Conservation (phyloP, 2,888 invertebrate species). For the Petrolisthes cinctipes region DNA sequence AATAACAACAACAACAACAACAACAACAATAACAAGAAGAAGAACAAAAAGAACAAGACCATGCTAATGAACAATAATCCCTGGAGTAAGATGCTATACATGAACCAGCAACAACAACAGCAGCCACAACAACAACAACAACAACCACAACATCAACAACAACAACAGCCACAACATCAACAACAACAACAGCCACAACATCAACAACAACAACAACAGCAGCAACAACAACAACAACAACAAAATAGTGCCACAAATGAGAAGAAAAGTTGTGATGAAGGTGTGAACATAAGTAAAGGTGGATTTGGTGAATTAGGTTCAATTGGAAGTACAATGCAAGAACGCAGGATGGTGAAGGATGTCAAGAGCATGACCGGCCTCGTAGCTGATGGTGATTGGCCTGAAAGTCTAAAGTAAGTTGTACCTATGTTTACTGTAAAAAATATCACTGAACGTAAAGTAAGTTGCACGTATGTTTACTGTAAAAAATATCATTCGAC, state of each 20-base stretch:
- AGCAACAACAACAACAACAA: too few relatives aligned
- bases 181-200: too few relatives aligned
- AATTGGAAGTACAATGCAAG: neutral
- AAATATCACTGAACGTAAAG: too few relatives aligned
- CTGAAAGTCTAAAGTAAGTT: slow-evolving; percentile 63
- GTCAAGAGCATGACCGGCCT: slow-evolving; percentile 40
- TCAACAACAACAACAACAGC: too few relatives aligned
- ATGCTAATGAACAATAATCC: slow-evolving; percentile 35
- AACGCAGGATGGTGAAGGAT: slow-evolving; percentile 24
- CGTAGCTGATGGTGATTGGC: slow-evolving; percentile 60
- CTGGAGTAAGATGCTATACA: slow-evolving; percentile 28
- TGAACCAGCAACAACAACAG: slow-evolving; percentile 24
- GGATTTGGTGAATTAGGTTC: neutral
- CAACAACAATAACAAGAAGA: slow-evolving; percentile 34
- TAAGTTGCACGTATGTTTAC: too few relatives aligned
- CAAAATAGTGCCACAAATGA: neutral
- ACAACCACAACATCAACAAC: neutral
- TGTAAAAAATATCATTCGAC: too few relatives aligned
- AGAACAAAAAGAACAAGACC: slow-evolving; percentile 20
- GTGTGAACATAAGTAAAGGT: neutral
- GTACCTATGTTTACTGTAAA: too few relatives aligned
- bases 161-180: slow-evolving; percentile 7
- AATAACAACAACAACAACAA: slow-evolving; percentile 13
- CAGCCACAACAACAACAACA: neutral
- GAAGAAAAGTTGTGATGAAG: slow-evolving; percentile 17